Base-by-base conservation (phyloP, 2,797 vertebrate species). In the Lateolabrax maculatus region DNA sequence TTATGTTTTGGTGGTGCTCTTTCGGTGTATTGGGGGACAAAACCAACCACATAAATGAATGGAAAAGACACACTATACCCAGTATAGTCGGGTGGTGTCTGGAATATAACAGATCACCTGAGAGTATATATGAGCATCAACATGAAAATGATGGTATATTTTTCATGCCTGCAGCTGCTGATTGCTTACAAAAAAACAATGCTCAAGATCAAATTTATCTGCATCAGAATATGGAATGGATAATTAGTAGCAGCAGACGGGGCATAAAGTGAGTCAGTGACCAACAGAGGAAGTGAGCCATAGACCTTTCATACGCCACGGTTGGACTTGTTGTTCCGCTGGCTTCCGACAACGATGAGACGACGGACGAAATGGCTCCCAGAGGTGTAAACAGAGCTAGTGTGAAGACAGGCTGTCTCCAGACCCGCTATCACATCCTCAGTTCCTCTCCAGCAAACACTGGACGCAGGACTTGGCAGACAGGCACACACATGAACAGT, bases 381-480 rank as follows among this genome's bases (percentile, higher is more conserved):
- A 56, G 83, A 92, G 93, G 93, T 93, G 93, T 94, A 95, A 94
- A 95, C 93, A 94, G 86, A 94, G 71, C 77, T 55, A 84, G 87
- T 92, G 92, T 92, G 92, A 94, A 92, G 92, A 93, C 92, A 91
- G 90, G 86, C 93, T 90, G 93, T 95, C 94, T 94, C 92, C 93
- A 93, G 89, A 86, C 87, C 70, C 36, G 74, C 89, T 89, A 91
- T 93, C 91, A 82, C 86, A 91, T 90, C 89, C 83, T 88, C 79
- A 85, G 79, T 89, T 90, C 91, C 89, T 87, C 79, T 84, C 79
- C 56, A 71, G 81, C 71, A 78, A 77, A 85, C 71, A 78, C 19
- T 81, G 71, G 78, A 75, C 39, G 58, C 62, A 73, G 62, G 56
- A 83, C 71, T 86, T 88, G 84, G 84, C 79, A 66, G 73, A 83